Conservation (phyloP, 2,888 invertebrate genomes). For the Autographa pulchrina region DNA sequence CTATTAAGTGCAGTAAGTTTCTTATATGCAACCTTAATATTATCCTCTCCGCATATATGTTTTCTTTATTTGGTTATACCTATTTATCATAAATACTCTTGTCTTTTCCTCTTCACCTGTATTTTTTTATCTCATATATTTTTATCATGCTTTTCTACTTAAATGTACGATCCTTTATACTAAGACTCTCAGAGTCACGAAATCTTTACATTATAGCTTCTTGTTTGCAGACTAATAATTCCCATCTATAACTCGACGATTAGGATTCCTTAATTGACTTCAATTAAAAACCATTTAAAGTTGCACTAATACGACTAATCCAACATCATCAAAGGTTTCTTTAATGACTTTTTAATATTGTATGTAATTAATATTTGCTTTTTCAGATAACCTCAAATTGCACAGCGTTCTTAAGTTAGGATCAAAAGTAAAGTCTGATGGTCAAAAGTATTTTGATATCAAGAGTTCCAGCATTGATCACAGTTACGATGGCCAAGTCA, state of each 20-base stretch:
- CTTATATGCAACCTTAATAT: not conserved
- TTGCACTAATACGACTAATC: not conserved
- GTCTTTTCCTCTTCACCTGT: too few relatives aligned
- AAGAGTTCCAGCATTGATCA: conserved; percentile 63
- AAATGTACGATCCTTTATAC: too few relatives aligned
- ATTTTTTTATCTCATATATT: too few relatives aligned
- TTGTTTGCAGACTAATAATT: too few relatives aligned
- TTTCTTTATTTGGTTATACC: not conserved
- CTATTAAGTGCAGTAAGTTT: conserved; percentile 75
- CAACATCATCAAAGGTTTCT: conserved; percentile 8
- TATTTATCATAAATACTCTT: not conserved
- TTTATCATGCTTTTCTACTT: too few relatives aligned
- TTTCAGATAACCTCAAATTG: conserved; percentile 73
- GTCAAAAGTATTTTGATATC: conserved; percentile 67
- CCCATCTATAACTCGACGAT: too few relatives aligned
- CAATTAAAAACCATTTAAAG: not conserved
- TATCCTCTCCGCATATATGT: too few relatives aligned
- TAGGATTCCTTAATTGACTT: too few relatives aligned
- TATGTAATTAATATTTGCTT: conserved; percentile 8
- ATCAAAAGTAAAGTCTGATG: conserved; percentile 58
- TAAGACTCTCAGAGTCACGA: too few relatives aligned
- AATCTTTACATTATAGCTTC: too few relatives aligned
- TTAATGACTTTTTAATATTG: conserved; percentile 10
- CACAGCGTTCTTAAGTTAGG: conserved; percentile 62
- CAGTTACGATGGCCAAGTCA: conserved; percentile 72